Base-by-base conservation (phyloP, 2,113 vertebrate species). In the Micronycteris hirsuta region DNA sequence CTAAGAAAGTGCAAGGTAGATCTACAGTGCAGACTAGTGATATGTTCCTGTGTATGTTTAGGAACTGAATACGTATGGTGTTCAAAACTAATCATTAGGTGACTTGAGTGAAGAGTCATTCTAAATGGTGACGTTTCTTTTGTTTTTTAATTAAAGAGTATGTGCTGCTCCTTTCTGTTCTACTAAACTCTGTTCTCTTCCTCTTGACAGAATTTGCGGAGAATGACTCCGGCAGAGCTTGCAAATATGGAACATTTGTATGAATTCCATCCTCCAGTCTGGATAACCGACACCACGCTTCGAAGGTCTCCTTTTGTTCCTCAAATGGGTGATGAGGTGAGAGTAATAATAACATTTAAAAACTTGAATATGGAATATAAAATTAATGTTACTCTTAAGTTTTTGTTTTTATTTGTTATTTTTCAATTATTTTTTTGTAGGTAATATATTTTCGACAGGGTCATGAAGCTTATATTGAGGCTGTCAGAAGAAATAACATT, bases 381-480 rank as follows among this genome's bases (percentile, higher is more conserved):
- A 56, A 20, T 70, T 76, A 70, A 26, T 15, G 22, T 33, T 80
- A 33, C 8, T 80, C 0, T 20, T 33, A 47, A n/a, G 9, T 85
- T 76, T 89, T 84, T 90, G 28, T 61, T 95, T 58, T 96, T 58
- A 76, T 76, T 76, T 76, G 36, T 49, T 77, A 91, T 63, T 77
- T 94, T 89, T 47, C 83, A 92, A 68, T 61, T 84, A 0, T 90
- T 36, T 33, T 78, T 96, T 91, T 97, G 93, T 97, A 99, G 99
- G 99, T 99, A 41, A 99, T 99, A 90, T 99, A 99, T 98, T 99
- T 99, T 93, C 98, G 99, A 31, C 99, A 99, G 98, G 99, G 99
- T 68, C 99, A 99, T 0, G 99, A 99, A 97, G 99, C 99, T 76
- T 99, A 99, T 31, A 98, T 99, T 86, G 99, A 99, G 93, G 99